Evolutionary conservation across 2,888 invertebrate species (phyloP).

Genomic region (Troilus luridus): DNA sequence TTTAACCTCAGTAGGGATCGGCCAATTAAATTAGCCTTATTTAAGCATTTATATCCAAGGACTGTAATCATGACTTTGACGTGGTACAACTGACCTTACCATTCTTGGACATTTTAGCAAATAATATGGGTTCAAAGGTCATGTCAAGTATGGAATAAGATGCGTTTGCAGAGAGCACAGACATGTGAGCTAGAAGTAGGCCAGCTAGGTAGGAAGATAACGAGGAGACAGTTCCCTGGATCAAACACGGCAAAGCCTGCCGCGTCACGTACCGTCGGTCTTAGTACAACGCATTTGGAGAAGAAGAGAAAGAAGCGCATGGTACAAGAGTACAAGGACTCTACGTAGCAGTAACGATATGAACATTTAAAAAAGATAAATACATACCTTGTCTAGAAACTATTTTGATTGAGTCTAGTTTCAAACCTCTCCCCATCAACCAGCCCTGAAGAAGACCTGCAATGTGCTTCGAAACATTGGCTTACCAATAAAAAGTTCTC

Average conservation of each 20-base stretch:
- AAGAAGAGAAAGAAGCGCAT: neutral
- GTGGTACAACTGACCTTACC: neutral
- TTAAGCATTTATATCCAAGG: neutral
- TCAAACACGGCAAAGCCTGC: neutral
- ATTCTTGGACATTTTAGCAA: neutral
- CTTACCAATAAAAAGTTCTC: too few species aligned
- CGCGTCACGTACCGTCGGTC: slow-evolving; percentile 11
- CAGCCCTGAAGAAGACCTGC: too few species aligned
- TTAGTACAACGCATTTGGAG: neutral
- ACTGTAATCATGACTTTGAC: neutral
- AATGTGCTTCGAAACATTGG: too few species aligned
- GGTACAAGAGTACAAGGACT: too few species aligned
- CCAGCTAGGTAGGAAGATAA: neutral
- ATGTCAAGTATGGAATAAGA: neutral
- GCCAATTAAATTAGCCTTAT: neutral
- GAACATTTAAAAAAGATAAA: too few species aligned
- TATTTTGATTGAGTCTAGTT: too few species aligned
- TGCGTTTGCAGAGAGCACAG: neutral
- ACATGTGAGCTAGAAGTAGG: neutral
- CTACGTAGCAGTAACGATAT: too few species aligned
- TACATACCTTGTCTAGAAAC: too few species aligned
- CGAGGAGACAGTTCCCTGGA: neutral
- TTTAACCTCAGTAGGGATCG: too few species aligned
- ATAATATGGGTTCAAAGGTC: neutral
- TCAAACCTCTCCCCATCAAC: too few species aligned